These are phyloP conservation scores for Eugnorisma glareosa DNA, from an alignment of 2,888 invertebrate genomes.

Conservation along the genomic window DNA sequence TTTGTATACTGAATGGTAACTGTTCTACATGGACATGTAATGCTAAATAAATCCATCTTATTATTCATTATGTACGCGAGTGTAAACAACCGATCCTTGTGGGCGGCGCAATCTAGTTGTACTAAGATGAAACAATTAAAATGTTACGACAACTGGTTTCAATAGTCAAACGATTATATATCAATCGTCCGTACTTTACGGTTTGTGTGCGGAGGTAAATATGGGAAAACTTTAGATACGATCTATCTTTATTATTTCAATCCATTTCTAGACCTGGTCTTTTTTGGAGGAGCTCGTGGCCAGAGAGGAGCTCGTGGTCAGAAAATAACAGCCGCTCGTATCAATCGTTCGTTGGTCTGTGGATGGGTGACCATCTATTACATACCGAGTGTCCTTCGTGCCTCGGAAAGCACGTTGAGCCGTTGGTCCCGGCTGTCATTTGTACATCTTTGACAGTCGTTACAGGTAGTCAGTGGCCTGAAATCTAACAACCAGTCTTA, in stretches of 20 bases:
- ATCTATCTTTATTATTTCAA: slow-evolving; percentile 20
- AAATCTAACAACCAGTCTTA: too few relatives aligned
- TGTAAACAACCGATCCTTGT: slow-evolving; percentile 17
- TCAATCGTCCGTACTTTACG: background rate
- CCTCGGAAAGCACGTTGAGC: too few relatives aligned
- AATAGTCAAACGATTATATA: slow-evolving; percentile 20
- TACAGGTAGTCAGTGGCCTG: too few relatives aligned
- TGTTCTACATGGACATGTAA: background rate
- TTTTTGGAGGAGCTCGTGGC: too few relatives aligned
- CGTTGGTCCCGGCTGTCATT: too few relatives aligned
- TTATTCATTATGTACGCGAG: background rate
- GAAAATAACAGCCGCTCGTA: too few relatives aligned
- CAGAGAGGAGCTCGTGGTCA: too few relatives aligned
- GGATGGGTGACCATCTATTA: too few relatives aligned
- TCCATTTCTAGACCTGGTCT: background rate
- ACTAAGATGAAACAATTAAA: slow-evolving; percentile 29
- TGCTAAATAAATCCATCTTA: slow-evolving; percentile 7
- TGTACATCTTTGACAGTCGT: too few relatives aligned
- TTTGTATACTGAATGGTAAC: background rate
- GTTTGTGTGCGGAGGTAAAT: background rate
- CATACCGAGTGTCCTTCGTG: too few relatives aligned
- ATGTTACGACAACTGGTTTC: slow-evolving; percentile 45
- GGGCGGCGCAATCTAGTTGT: slow-evolving; percentile 7
- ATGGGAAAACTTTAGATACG: background rate
- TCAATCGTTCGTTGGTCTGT: too few relatives aligned